Base-by-base conservation (phyloP, 2,797 vertebrate species). In the Rhodeus uyekii region DNA sequence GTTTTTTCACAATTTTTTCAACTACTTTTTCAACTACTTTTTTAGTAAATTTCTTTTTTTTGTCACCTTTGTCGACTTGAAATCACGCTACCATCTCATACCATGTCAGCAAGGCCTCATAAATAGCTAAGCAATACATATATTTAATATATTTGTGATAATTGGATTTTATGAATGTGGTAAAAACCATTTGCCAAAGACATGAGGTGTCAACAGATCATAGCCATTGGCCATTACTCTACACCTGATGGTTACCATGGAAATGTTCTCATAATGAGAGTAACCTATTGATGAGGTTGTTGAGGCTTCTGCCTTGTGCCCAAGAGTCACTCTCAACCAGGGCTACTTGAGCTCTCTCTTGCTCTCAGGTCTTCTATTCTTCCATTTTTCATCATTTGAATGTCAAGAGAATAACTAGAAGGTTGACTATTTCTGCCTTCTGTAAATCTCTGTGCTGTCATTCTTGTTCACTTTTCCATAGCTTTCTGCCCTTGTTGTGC, bases 221-320 rank as follows among this genome's bases (percentile, higher is more conserved):
- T 69, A 65, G 67, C 85, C 79, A 46, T 86, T 91, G 50, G 88
- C 87, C 85, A 61, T 90, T 85, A 92, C 89, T 89, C 90, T 89
- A 73, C 39, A 78, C 85, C 86, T 88, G 92, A 94, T 93, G 90
- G 84, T 87, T 89, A 86, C 84, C 19, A 32, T 89, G 87, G 84
- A 88, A 32, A 29, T 72, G 44, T 83, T 83, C 87, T 86, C 89
- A 86, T 78, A 19, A 85, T 64, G 86, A 87, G 79, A 81, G 82
- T 81, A 88, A 87, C 88, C 86, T 89, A 89, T 91, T 88, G 92
- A 91, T 90, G 88, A 90, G 89, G 84, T 87, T 82, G 79, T 86
- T 72, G 83, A 87, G 83, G 80, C 84, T 69, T 65, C 55, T 36
- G 22, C 8, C 48, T 32, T 61, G 29, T 78, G 46, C 32, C 75